Conservation (phyloP, 53 echinoderm and acorn worm genomes). For the Patiria pectinifera region DNA sequence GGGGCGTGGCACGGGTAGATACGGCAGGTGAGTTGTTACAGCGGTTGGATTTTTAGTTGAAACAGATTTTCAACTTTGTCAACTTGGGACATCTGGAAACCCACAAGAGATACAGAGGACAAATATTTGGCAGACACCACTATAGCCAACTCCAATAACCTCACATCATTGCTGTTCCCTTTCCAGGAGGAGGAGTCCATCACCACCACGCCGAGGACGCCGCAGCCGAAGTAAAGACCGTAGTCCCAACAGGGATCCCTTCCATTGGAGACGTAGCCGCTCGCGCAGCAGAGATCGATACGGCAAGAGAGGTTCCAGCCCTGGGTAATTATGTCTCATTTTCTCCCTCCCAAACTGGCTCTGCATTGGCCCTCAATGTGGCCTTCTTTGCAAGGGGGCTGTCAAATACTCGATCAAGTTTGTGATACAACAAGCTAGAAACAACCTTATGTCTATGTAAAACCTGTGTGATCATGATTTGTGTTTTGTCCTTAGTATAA, state of each 20-base stretch:
- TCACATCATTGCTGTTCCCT: background rate
- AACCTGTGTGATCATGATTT: too few relatives aligned
- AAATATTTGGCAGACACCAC: too few relatives aligned
- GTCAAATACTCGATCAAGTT: too few relatives aligned
- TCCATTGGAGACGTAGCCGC: conserved; percentile 66
- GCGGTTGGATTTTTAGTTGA: background rate
- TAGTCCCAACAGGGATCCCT: conserved; percentile 57
- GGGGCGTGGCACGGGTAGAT: conserved; percentile 33
- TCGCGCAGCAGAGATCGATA: conserved; percentile 68
- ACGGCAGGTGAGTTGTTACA: conserved; percentile 16
- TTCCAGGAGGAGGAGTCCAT: conserved; percentile 27
- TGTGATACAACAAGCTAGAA: too few relatives aligned
- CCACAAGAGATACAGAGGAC: too few relatives aligned
- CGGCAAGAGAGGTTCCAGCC: conserved; percentile 69
- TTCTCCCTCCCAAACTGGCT: background rate
- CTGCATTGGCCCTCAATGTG: too few relatives aligned
- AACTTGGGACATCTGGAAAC: background rate
- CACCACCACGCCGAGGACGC: conserved; percentile 29
- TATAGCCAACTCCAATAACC: too few relatives aligned
- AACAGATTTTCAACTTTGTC: background rate
- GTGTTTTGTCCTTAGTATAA: too few relatives aligned
- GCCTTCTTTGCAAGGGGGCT: too few relatives aligned
- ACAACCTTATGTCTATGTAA: too few relatives aligned
- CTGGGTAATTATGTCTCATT: conserved; percentile 56
- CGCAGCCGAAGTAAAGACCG: conserved; percentile 63